phyloP scores from a whole-genome alignment of 2,888 invertebrate genomes.

The Drosophila tanythrix region DNA sequence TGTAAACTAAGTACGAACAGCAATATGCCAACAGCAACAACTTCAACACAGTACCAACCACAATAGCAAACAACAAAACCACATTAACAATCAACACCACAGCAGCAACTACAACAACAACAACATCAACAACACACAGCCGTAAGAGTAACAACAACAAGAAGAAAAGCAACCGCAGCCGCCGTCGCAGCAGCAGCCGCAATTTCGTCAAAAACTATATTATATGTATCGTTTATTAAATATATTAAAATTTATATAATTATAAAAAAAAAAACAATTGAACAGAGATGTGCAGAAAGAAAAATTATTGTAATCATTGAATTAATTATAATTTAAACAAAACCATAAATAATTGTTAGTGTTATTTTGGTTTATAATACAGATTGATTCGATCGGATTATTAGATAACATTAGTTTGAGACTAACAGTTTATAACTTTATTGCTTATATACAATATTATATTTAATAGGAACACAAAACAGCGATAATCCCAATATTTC shows the following conservation, averaged over 20 bases:
- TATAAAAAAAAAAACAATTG: constrained; percentile 72
- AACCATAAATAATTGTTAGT: constrained; percentile 37
- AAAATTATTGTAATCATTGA: constrained; percentile 84
- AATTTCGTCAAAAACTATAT: constrained; percentile 81
- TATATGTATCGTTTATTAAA: constrained; percentile 84
- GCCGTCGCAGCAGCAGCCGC: constrained; percentile 62
- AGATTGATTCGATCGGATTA: constrained; percentile 10
- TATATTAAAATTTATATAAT: constrained; percentile 85
- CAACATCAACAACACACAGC: constrained; percentile 54
- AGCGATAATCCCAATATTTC: background rate
- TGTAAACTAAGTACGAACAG: constrained; percentile 38
- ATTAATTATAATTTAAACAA: constrained; percentile 82
- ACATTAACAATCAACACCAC: constrained; percentile 52
- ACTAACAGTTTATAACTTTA: constrained; percentile 10
- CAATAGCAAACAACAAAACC: constrained; percentile 40
- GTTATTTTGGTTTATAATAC: constrained; percentile 27
- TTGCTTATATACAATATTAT: constrained; percentile 25
- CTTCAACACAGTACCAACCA: constrained; percentile 51
- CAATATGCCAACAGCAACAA: constrained; percentile 51
- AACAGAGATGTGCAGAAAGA: constrained; percentile 74
- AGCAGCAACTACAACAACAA: constrained; percentile 44
- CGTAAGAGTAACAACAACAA: constrained; percentile 60
- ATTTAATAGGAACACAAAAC: constrained; percentile 25
- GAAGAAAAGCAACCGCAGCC: constrained; percentile 55
- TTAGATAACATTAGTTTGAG: constrained; percentile 5